Evolutionary conservation across 2,888 invertebrate genomes (phyloP).

Genomic region (Tachina lurida): DNA sequence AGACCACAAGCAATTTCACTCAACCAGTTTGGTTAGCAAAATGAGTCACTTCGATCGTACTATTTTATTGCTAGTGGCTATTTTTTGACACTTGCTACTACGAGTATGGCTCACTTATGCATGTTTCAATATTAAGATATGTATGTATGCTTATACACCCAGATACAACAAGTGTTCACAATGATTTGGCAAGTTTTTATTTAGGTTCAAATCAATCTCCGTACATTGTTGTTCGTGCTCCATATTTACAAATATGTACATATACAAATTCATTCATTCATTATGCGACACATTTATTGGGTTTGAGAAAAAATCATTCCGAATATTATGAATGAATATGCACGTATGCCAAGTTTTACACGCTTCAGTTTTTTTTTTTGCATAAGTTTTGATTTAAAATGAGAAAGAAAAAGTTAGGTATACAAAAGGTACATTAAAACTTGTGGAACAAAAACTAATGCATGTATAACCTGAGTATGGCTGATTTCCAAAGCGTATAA

Average conservation of each 20-base stretch:
- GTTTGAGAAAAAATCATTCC: neutral
- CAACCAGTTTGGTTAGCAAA: neutral
- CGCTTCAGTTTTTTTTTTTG: too few species aligned
- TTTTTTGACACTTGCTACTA: slow-evolving; percentile 41
- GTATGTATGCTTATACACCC: neutral
- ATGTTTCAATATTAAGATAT: neutral
- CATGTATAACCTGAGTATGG: too few species aligned
- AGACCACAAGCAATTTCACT: slow-evolving; percentile 2
- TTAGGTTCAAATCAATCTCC: slow-evolving; percentile 4
- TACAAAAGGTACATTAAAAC: too few species aligned
- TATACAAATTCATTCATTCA: slow-evolving; percentile 43
- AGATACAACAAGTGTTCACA: neutral
- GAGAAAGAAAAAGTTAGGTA: too few species aligned
- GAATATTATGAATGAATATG: neutral
- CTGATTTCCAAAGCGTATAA: too few species aligned
- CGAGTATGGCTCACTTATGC: slow-evolving; percentile 9
- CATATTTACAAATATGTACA: neutral
- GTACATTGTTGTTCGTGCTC: slow-evolving; percentile 12
- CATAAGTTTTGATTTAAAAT: too few species aligned
- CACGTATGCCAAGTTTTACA: too few species aligned
- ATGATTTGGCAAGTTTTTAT: slow-evolving; percentile 50
- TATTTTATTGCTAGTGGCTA: slow-evolving; percentile 14
- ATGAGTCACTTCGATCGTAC: slow-evolving; percentile 42
- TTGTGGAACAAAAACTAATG: too few species aligned
- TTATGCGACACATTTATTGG: slow-evolving; percentile 8